Evolutionary conservation across 2,113 vertebrate species (phyloP).

Genomic region (Notarius quadriscutis): DNA sequence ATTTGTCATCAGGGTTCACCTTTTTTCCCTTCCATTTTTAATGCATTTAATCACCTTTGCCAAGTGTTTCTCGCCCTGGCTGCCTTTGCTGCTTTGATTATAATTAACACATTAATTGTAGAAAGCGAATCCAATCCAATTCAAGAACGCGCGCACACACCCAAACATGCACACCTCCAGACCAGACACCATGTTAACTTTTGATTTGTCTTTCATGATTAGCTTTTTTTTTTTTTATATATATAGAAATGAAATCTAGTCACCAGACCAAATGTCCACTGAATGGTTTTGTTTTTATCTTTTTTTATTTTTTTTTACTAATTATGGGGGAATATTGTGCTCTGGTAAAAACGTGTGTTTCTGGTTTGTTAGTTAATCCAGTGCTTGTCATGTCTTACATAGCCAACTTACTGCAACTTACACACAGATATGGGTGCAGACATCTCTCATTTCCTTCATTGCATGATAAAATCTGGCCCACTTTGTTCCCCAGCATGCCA

Average conservation of each 20-base stretch:
- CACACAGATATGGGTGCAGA: conserved; percentile 46
- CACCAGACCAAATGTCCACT: neutral
- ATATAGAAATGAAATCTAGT: neutral
- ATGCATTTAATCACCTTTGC: conserved; percentile 30
- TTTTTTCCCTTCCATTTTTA: neutral
- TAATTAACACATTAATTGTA: conserved; percentile 55
- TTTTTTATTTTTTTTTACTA: neutral
- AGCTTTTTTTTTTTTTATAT: neutral
- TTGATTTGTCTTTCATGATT: neutral
- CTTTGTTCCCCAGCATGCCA: conserved; percentile 61
- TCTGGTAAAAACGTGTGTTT: neutral
- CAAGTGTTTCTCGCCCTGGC: conserved; percentile 52
- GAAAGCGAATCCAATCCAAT: neutral
- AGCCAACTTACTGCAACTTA: conserved; percentile 51
- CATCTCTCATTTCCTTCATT: conserved; percentile 54
- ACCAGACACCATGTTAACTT: neutral
- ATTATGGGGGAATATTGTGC: neutral
- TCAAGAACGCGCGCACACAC: neutral
- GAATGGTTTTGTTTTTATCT: neutral
- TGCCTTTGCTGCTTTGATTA: conserved; percentile 53
- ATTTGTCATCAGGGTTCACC: conserved; percentile 51
- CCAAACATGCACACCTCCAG: neutral
- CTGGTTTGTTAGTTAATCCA: neutral
- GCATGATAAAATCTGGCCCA: conserved; percentile 65
- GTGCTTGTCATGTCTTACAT: conserved; percentile 21